These are phyloP conservation scores for Bubo blakistoni DNA, from an alignment of 2,113 vertebrate species.

Conservation along the genomic window DNA sequence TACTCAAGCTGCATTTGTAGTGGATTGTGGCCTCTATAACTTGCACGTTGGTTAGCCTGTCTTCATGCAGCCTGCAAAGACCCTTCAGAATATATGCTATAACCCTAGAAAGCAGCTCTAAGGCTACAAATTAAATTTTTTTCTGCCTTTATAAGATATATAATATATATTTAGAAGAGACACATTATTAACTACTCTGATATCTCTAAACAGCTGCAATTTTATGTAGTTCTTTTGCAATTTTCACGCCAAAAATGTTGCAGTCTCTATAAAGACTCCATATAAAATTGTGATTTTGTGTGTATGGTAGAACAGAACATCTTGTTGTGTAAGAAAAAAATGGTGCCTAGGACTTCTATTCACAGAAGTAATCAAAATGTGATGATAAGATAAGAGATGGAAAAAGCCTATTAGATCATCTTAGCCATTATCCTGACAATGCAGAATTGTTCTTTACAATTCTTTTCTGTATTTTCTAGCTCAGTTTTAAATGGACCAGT, in stretches of 20 bases:
- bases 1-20: neutral
- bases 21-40: neutral
- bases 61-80: neutral
- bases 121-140: neutral
- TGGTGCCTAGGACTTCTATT: neutral
- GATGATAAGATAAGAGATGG: neutral
- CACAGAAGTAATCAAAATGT: neutral
- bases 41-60: rapidly evolving
- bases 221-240: neutral
- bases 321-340: neutral
- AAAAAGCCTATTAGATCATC: neutral
- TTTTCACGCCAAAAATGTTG: neutral
- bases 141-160: neutral
- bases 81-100: neutral
- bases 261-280: neutral
- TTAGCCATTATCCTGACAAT: neutral
- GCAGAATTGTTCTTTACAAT: neutral
- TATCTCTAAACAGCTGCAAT: neutral
- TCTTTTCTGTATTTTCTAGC: neutral
- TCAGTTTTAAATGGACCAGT: neutral
- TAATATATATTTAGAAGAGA: neutral
- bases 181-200: neutral
- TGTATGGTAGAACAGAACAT: neutral
- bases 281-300: neutral
- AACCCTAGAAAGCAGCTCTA: neutral